These are phyloP conservation scores for Passer montanus DNA, from an alignment of 2,113 vertebrate genomes.

Conservation along the genomic window DNA sequence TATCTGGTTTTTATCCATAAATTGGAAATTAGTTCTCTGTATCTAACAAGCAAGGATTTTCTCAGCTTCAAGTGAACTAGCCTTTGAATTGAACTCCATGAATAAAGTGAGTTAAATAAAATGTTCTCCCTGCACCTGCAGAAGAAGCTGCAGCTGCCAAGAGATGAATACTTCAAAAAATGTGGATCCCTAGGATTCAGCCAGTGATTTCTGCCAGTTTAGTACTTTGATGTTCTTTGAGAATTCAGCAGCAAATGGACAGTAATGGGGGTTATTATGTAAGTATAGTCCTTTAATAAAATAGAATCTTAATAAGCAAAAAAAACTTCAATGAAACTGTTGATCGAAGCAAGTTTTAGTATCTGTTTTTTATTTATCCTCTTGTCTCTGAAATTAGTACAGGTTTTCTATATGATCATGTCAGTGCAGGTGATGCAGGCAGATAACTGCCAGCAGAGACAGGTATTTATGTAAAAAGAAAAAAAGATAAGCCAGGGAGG, in stretches of 20 bases:
- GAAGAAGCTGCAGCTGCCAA: constrained; percentile 54
- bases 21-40: constrained; percentile 44
- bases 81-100: constrained; percentile 49
- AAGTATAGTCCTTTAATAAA: neutral
- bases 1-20: neutral
- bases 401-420: neutral
- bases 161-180: constrained; percentile 53
- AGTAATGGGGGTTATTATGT: neutral
- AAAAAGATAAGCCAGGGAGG: neutral
- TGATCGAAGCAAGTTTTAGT: neutral
- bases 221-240: constrained; percentile 42
- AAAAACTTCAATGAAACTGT: neutral
- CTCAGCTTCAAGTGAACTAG: constrained; percentile 27
- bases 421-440: neutral
- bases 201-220: constrained; percentile 11
- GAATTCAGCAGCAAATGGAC: constrained; percentile 19
- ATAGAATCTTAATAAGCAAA: constrained; percentile 18
- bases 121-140: constrained; percentile 56
- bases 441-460: neutral
- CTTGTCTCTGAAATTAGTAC: neutral
- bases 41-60: constrained; percentile 29
- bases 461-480: neutral
- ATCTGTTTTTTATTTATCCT: neutral
- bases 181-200: neutral
- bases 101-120: constrained; percentile 33